Evolutionary conservation across 1,140 invertebrate genomes (phyloP).

Genomic region (Musca domestica): DNA sequence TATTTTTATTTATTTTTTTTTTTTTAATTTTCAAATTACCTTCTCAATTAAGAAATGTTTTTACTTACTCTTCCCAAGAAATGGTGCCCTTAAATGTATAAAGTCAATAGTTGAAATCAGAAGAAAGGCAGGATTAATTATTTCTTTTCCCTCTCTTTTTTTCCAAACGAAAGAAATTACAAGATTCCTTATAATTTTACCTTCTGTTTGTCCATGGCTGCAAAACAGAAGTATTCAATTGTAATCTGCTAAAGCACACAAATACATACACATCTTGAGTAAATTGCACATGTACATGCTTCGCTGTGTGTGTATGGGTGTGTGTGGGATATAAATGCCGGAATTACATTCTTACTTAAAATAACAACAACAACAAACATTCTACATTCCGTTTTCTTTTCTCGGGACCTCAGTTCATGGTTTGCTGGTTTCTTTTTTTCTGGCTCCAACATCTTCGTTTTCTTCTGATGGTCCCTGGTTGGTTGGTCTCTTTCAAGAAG

Average conservation of each 20-base stretch:
- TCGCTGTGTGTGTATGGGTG: not conserved
- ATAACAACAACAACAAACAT: not conserved
- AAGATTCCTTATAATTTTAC: no score
- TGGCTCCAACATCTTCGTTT: not conserved
- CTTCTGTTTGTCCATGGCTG: no score
- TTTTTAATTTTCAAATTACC: no score
- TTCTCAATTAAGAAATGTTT: no score
- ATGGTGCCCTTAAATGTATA: no score
- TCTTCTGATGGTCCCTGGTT: not conserved
- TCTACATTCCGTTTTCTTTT: not conserved
- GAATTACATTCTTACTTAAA: constrained; percentile 17
- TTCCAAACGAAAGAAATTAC: no score
- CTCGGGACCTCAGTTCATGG: not conserved
- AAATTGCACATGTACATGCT: not conserved
- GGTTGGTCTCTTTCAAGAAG: not conserved
- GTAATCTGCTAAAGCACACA: not conserved
- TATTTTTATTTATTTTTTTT: no score
- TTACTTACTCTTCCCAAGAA: no score
- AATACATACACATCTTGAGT: not conserved
- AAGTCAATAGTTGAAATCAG: no score
- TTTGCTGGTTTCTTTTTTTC: no score
- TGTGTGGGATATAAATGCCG: not conserved
- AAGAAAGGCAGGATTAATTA: no score
- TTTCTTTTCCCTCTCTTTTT: no score
- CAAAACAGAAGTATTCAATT: not conserved